Percentiles rank a stretch among this genome's conserved stretches.
Conservation (phyloP, 1,140 invertebrate species). For the Aradophagus sp. region DNA sequence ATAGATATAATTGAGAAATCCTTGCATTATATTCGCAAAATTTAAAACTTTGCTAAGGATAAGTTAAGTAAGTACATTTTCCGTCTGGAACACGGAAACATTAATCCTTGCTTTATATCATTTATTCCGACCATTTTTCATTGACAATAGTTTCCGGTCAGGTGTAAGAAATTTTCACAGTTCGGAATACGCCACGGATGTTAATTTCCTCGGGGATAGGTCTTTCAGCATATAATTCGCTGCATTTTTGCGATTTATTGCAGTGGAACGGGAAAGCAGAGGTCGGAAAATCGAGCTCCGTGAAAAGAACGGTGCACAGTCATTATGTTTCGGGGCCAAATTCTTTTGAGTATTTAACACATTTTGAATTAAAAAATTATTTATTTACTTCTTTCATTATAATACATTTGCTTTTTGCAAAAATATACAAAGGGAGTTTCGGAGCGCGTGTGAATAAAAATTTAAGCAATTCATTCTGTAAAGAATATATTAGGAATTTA, state of each 20-base stretch:
- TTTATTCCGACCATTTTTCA: conserved; percentile 2
- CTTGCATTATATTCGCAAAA: too few relatives aligned
- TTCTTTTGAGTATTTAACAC: too few relatives aligned
- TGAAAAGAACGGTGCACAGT: conserved; percentile 29
- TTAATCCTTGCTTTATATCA: conserved; percentile 1
- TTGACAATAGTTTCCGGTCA: conserved; percentile 5
- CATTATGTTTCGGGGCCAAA: conserved; percentile 9
- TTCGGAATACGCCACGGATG: conserved; percentile 22
- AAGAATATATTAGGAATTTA: too few relatives aligned
- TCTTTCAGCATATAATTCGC: conserved; percentile 43
- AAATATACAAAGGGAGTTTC: too few relatives aligned
- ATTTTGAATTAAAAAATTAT: too few relatives aligned
- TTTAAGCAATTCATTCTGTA: too few relatives aligned
- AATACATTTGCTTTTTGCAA: too few relatives aligned
- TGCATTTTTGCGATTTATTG: conserved; percentile 41
- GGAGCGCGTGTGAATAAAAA: too few relatives aligned
- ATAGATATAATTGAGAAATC: too few relatives aligned
- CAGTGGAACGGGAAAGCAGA: conserved; percentile 14
- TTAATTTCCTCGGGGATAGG: conserved; percentile 51
- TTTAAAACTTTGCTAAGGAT: not conserved
- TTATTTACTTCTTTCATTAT: too few relatives aligned
- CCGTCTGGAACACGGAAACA: too few relatives aligned
- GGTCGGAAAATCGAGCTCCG: conserved; percentile 26
- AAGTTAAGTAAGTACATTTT: not conserved
- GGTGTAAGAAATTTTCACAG: conserved; percentile 7